Evolutionary conservation across 2,797 vertebrate species (phyloP), one percentile per base, ranked within the genome.

Genomic region (Chloroceryle inda): DNA sequence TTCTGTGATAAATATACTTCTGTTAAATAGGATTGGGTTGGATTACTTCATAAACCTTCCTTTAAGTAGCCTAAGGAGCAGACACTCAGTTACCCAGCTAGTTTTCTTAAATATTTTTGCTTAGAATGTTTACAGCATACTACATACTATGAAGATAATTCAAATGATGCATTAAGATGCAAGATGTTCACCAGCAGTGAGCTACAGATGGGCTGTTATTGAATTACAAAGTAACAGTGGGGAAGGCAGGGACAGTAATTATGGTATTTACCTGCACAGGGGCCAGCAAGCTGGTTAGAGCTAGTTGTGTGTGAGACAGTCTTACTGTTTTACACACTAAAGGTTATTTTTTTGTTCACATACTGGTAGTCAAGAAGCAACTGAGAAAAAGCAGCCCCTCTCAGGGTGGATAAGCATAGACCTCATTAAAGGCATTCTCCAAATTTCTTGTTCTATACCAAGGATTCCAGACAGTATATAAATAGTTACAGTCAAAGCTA

Each of bases 241-340:
- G 86, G 86, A 85, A 85, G 87, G 18, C 64, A 7, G 5, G 75
- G 85, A 33, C 58, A 49, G 13, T 87, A 92, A 44, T 83, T 79
- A 35, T 6, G 15, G n/a, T 38, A 18, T 78, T 96, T 92, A 95
- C 95, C 95, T 97, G 86, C 82, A 10, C 77, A 82, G 89, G 66
- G 81, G 50, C 58, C 37, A 38, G 71, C 93, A 92, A 81, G 85
- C 94, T 96, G 84, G 88, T 95, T 44, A 72, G 59, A 94, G 35
- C 31, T 42, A 44, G 40, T 31, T 86, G 82, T 2, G 1, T 49
- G 4, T 62, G 42, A 47, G 50, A 50, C 52, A 92, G 83, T 61
- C 78, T 88, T 80, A 71, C 59, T 76, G 58, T 67, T 93, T 49
- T 44, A 58, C 64, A 68, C 74, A 31, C 45, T 88, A n/a, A 44